Evolutionary conservation across 2,113 vertebrate genomes (phyloP).

Genomic region (Blennius ocellaris): DNA sequence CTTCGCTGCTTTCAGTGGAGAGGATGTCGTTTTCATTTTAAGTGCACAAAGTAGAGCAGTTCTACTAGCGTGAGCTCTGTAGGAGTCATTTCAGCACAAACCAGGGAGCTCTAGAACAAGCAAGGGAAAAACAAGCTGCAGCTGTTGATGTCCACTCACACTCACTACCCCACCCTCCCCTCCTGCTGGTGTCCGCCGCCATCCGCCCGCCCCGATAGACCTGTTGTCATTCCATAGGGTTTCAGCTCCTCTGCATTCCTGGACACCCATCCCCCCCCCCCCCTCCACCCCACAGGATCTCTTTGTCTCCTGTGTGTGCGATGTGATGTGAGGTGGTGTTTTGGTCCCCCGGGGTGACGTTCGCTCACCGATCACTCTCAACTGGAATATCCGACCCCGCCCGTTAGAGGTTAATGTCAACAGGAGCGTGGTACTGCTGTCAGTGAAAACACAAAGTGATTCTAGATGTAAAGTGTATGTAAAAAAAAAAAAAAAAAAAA

Average conservation of each 20-base stretch:
- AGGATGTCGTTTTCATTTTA: constrained; percentile 37
- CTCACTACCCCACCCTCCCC: no score
- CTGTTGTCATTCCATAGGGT: constrained; percentile 37
- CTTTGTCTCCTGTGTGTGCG: constrained; percentile 36
- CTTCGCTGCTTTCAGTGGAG: background rate
- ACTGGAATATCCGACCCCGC: constrained; percentile 57
- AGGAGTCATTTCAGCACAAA: constrained; percentile 57
- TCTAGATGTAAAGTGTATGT: constrained; percentile 74
- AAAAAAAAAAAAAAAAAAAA: constrained; percentile 16
- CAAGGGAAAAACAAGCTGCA: constrained; percentile 20
- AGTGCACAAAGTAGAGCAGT: constrained; percentile 56
- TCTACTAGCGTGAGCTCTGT: constrained; percentile 33
- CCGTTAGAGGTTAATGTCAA: constrained; percentile 43
- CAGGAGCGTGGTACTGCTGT: constrained; percentile 63
- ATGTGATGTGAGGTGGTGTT: constrained; percentile 60
- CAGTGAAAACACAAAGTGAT: constrained; percentile 47
- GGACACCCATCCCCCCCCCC: no score
- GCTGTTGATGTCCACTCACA: constrained; percentile 30
- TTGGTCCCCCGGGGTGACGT: constrained; percentile 49
- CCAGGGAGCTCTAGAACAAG: constrained; percentile 42
- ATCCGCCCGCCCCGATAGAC: constrained; percentile 12
- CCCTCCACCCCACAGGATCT: constrained; percentile 40
- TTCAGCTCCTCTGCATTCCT: constrained; percentile 33
- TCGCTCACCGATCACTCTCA: constrained; percentile 50
- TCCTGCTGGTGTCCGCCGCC: no score